A percentile compares a stretch with the other conserved stretches of the same genome.
These are phyloP conservation scores for Corvus cornix DNA, from an alignment of 2,113 vertebrate species.

Conservation along the genomic window DNA sequence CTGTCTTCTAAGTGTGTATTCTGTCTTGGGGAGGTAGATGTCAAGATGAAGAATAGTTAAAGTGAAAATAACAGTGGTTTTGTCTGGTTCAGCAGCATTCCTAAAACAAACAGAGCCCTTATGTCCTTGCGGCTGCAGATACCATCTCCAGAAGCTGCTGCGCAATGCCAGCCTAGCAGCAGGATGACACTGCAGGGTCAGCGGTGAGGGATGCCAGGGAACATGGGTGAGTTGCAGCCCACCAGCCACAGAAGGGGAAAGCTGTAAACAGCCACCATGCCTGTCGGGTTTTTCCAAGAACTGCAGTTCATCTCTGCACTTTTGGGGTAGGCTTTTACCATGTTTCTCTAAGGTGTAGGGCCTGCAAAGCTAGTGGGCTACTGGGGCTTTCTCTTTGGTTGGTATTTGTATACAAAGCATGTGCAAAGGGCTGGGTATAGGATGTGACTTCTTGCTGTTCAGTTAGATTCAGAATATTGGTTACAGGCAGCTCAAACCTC, in stretches of 20 bases:
- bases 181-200: fast-evolving
- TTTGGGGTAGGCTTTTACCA: neutral
- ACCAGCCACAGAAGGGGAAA: fast-evolving
- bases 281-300: neutral
- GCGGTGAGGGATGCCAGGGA: fast-evolving
- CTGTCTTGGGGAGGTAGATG: neutral
- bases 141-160: neutral
- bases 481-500: neutral
- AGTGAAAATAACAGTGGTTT: neutral
- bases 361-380: neutral
- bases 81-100: neutral
- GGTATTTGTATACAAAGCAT: neutral
- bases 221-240: fast-evolving
- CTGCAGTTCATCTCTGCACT: fast-evolving
- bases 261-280: neutral
- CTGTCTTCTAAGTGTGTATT: neutral
- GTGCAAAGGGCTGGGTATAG: neutral
- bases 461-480: neutral
- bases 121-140: neutral
- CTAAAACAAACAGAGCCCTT: neutral
- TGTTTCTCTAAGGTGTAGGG: neutral
- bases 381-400: neutral
- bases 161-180: neutral
- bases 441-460: neutral
- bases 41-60: neutral